These are phyloP conservation scores for Drosophila setifemur DNA, from an alignment of 1,140 invertebrate genomes.

Conservation along the genomic window DNA sequence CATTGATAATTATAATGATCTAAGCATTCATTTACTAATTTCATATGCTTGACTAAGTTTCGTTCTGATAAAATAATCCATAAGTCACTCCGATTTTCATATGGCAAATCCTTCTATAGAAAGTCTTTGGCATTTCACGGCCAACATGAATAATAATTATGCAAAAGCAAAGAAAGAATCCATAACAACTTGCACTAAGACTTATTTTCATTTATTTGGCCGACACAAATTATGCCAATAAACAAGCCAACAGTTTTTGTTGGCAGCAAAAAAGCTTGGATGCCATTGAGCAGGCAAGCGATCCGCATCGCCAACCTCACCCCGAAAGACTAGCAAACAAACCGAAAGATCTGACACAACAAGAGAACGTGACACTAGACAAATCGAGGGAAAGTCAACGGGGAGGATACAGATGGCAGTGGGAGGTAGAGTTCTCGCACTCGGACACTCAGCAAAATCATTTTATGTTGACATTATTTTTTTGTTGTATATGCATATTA, in stretches of 20 bases:
- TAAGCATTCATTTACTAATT: no score
- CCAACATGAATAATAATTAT: slow-evolving; percentile 17
- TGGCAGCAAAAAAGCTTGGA: slow-evolving; percentile 11
- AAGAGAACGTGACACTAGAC: slow-evolving; percentile 56
- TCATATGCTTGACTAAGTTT: no score
- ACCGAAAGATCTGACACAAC: slow-evolving; percentile 45
- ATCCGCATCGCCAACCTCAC: slow-evolving; percentile 1
- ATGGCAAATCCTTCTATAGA: no score
- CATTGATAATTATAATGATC: no score
- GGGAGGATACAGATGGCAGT: not conserved
- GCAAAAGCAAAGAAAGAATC: slow-evolving; percentile 13
- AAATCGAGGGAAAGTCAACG: not conserved
- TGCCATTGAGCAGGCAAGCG: not conserved
- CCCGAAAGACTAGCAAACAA: slow-evolving; percentile 14
- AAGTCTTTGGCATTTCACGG: slow-evolving; percentile 9
- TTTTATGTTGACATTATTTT: no score
- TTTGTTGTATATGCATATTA: no score
- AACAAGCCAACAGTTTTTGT: slow-evolving; percentile 33
- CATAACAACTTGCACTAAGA: slow-evolving; percentile 19
- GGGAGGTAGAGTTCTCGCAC: slow-evolving; percentile 27
- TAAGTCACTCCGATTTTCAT: no score
- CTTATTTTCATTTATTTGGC: slow-evolving; percentile 28
- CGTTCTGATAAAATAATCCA: no score
- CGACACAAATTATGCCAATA: slow-evolving; percentile 74
- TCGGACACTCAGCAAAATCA: not conserved